Evolutionary conservation across 2,888 invertebrate genomes (phyloP), one percentile per base, ranked within the genome.

Genomic region (Leucophenga montana): DNA sequence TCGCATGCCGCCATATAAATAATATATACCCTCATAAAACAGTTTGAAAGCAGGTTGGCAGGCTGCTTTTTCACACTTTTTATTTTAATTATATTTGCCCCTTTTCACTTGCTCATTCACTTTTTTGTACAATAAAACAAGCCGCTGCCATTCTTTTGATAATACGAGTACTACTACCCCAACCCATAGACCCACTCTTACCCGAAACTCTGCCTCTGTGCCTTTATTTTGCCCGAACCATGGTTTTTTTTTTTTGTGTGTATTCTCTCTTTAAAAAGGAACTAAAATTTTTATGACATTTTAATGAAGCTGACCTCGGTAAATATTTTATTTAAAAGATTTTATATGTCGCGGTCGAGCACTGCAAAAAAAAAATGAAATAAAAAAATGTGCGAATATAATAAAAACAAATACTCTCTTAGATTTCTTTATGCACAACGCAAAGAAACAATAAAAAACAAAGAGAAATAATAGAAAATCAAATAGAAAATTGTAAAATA

Each of bases 401-500:
- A 16, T 14, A 59, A 33, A 59, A 66, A 16, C 59, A 27, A 59
- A n/a, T 13, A 16, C 33, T 9, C 39, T 16, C 16, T 0, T 59
- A n/a, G 0, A 4, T 27, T n/a, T 57, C 27, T 14, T 57, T 20
- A 9, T 31, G 33, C 27, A 57, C 3, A 20, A 14, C 27, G 18
- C 27, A 57, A n/a, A 57, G 27, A 57, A 57, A 18, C n/a, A 2
- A 31, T 11, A n/a, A 20, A 59, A 59, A 31, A 69, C 27, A 59
- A 27, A 71, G 33, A 53, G 59, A 39, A 22, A 61, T 67, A 72
- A 78, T 44, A 44, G 54, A 54, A 56, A 22, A 44, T 73, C 72
- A 57, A 73, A 74, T 73, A 73, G 64, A 80, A 80, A 77, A 76
- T 77, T 79, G 78, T 75, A 74, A 80, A 82, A 71, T 75, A 80